Conservation (phyloP, 1,140 invertebrate genomes). For the Nephila pilipes region DNA sequence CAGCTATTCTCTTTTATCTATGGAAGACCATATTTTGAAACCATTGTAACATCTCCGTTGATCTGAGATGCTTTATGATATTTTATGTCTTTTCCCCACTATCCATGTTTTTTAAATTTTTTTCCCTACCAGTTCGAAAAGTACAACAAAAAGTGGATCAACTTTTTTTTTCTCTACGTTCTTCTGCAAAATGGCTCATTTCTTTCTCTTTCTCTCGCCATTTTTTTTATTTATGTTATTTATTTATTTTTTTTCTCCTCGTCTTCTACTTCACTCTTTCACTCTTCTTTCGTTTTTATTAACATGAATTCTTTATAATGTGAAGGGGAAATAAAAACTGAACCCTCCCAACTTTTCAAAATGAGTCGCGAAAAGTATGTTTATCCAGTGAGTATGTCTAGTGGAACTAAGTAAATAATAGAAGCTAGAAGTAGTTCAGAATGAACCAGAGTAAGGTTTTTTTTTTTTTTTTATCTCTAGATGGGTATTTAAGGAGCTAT, state of each 20-base stretch:
- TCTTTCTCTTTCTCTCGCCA: slow-evolving; percentile 10
- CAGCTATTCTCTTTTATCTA: slow-evolving; percentile 57
- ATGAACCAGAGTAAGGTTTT: neutral
- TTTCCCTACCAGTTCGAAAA: neutral
- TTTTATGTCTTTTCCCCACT: slow-evolving; percentile 40
- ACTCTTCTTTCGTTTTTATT: slow-evolving; percentile 45
- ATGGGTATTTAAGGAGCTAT: slow-evolving; percentile 32
- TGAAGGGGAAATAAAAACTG: neutral
- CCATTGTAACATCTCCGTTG: slow-evolving; percentile 48
- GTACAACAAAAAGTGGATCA: slow-evolving; percentile 66
- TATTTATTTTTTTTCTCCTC: neutral
- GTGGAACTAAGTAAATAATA: slow-evolving; percentile 60
- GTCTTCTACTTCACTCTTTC: neutral
- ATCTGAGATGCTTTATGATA: slow-evolving; percentile 68
- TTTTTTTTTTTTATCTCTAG: neutral
- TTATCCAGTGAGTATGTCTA: slow-evolving; percentile 34
- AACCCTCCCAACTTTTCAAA: neutral
- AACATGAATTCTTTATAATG: slow-evolving; percentile 61
- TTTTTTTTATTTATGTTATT: slow-evolving; percentile 1
- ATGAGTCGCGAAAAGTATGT: slow-evolving; percentile 34
- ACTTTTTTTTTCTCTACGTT: slow-evolving; percentile 35
- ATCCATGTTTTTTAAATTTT: neutral
- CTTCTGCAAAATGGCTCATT: slow-evolving; percentile 60
- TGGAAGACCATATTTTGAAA: slow-evolving; percentile 57
- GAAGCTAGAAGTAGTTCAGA: neutral